These are phyloP conservation scores for Unio delphinus DNA, from an alignment of 2,888 invertebrate genomes.

Conservation along the genomic window DNA sequence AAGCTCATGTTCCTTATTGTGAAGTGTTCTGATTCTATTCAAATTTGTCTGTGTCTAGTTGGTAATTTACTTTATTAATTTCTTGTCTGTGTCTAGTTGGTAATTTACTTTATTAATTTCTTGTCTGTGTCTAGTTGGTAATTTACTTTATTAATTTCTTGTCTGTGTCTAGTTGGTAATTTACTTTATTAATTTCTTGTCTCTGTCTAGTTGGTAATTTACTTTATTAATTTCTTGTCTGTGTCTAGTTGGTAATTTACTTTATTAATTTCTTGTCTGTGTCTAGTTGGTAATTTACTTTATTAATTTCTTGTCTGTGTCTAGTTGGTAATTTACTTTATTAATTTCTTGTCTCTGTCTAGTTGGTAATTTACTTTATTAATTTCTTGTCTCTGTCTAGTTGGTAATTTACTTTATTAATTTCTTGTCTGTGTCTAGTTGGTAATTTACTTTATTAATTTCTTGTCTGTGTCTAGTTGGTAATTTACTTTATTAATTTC, in stretches of 20 bases:
- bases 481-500: background rate
- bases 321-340: background rate
- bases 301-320: constrained; percentile 7
- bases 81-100: constrained; percentile 4
- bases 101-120: background rate
- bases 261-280: background rate
- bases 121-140: constrained; percentile 3
- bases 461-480: constrained; percentile 4
- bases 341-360: constrained; percentile 6
- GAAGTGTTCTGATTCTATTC: too few relatives aligned
- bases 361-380: background rate
- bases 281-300: background rate
- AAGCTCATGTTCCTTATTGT: too few relatives aligned
- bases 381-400: constrained; percentile 4
- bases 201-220: background rate
- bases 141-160: constrained; percentile 2
- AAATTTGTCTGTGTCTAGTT: too few relatives aligned
- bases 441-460: background rate
- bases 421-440: too few relatives aligned
- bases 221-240: constrained; percentile 7
- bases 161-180: background rate
- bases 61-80: background rate
- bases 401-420: background rate
- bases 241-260: background rate
- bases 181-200: constrained; percentile 6